phyloP scores from a whole-genome alignment of 2,888 invertebrate species.

The Sphaerolaimus hirsutus region DNA sequence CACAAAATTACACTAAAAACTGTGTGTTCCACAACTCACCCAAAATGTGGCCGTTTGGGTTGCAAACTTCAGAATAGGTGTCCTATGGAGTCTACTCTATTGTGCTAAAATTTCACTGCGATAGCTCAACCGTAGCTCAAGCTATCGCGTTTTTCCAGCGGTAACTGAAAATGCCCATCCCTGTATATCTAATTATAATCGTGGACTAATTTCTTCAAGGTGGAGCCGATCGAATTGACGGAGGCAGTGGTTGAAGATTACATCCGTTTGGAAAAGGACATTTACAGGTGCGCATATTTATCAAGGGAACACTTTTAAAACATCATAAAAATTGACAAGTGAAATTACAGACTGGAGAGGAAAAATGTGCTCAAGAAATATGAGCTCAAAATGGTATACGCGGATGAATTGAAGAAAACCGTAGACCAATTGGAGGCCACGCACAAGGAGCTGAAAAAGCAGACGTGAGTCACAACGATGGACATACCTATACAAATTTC shows the following conservation, averaged over 20 bases:
- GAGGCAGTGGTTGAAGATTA: constrained; percentile 23
- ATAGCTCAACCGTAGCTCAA: too few species aligned
- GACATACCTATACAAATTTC: too few species aligned
- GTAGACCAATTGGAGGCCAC: constrained; percentile 23
- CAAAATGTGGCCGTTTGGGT: too few species aligned
- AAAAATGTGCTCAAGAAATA: constrained; percentile 25
- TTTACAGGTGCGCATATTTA: constrained; percentile 9
- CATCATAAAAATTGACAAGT: not conserved
- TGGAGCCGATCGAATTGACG: constrained; percentile 16
- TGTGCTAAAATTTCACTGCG: too few species aligned
- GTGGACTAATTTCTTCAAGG: too few species aligned
- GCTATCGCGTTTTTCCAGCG: too few species aligned
- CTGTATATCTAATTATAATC: too few species aligned
- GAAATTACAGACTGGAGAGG: constrained; percentile 21
- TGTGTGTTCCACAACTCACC: too few species aligned
- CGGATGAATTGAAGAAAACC: constrained; percentile 22
- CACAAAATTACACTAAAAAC: too few species aligned
- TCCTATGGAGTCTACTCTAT: too few species aligned
- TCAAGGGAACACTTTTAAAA: not conserved
- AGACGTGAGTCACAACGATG: constrained; percentile 27
- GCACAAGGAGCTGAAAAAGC: constrained; percentile 23
- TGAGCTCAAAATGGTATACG: constrained; percentile 23
- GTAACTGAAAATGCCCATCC: too few species aligned
- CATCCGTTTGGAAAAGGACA: constrained; percentile 26
- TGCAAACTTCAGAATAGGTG: too few species aligned